Percentiles rank a stretch among this genome's conserved stretches.
Conservation (phyloP, 2,888 invertebrate species). For the Mythimna lalbum region DNA sequence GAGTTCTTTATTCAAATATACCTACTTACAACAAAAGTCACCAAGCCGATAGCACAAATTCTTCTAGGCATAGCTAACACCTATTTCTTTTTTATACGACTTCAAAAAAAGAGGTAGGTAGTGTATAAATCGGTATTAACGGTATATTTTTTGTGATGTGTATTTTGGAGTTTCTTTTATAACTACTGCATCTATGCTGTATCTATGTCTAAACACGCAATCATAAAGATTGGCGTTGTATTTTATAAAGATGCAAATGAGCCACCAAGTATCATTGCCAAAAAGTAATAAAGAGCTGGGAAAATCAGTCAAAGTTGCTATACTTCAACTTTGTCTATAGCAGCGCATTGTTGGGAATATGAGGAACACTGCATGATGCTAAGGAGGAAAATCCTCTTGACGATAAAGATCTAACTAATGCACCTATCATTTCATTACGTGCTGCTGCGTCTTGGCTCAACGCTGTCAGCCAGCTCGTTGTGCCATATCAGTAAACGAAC, state of each 20-base stretch:
- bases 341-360: neutral
- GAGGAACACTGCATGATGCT: neutral
- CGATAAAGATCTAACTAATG: slow-evolving; percentile 7
- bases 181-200: neutral
- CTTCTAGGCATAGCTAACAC: neutral
- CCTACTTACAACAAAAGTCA: neutral
- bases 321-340: slow-evolving; percentile 2
- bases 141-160: neutral
- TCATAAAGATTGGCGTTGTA: slow-evolving; percentile 17
- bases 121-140: neutral
- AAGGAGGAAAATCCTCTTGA: slow-evolving; percentile 16
- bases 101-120: neutral
- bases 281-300: slow-evolving; percentile 14
- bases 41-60: neutral
- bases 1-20: too few species aligned
- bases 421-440: neutral
- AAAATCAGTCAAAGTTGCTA: slow-evolving; percentile 7
- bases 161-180: neutral
- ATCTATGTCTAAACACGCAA: neutral
- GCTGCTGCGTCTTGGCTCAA: slow-evolving; percentile 2
- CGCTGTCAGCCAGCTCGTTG: slow-evolving; percentile 38
- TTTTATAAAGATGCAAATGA: slow-evolving; percentile 38
- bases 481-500: slow-evolving; percentile 45
- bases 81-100: neutral
- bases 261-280: slow-evolving; percentile 3